These are phyloP conservation scores for Stegodyphus mimosarum DNA, from an alignment of 1,140 invertebrate species.

Conservation along the genomic window DNA sequence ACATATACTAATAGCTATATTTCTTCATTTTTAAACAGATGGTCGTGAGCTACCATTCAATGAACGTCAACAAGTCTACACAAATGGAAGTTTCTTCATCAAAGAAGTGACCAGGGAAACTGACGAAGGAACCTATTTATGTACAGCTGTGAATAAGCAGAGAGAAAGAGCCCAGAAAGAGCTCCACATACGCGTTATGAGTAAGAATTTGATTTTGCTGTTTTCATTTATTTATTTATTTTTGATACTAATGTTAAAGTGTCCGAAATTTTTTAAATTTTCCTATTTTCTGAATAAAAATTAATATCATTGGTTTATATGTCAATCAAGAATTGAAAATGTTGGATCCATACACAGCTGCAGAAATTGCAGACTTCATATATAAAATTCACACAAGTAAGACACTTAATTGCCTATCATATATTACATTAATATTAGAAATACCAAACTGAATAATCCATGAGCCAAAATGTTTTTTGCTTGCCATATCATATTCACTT, in stretches of 20 bases:
- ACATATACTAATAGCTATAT: background rate
- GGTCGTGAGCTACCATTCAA: constrained; percentile 87
- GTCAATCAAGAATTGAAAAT: too few relatives aligned
- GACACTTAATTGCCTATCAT: too few relatives aligned
- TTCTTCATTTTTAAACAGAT: constrained; percentile 68
- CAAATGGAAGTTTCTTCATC: constrained; percentile 92
- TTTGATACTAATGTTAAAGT: background rate
- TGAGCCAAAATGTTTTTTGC: too few relatives aligned
- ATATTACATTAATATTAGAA: too few relatives aligned
- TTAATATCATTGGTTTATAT: too few relatives aligned
- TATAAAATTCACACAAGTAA: too few relatives aligned
- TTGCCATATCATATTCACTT: too few relatives aligned
- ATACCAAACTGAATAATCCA: too few relatives aligned
- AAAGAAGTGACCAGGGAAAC: constrained; percentile 90
- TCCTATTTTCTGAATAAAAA: too few relatives aligned
- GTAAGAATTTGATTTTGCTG: constrained; percentile 73
- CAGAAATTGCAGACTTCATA: too few relatives aligned
- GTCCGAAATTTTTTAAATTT: too few relatives aligned
- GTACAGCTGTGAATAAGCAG: constrained; percentile 89
- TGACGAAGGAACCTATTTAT: constrained; percentile 94
- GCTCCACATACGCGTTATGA: constrained; percentile 94
- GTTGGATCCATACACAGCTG: too few relatives aligned
- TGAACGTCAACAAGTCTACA: constrained; percentile 91
- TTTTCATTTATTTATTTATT: background rate
- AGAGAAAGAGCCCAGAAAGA: constrained; percentile 87